A percentile compares a stretch with the other conserved stretches of the same genome.
phyloP scores from a whole-genome alignment of 2,888 invertebrate genomes.

The Lithodes maja region DNA sequence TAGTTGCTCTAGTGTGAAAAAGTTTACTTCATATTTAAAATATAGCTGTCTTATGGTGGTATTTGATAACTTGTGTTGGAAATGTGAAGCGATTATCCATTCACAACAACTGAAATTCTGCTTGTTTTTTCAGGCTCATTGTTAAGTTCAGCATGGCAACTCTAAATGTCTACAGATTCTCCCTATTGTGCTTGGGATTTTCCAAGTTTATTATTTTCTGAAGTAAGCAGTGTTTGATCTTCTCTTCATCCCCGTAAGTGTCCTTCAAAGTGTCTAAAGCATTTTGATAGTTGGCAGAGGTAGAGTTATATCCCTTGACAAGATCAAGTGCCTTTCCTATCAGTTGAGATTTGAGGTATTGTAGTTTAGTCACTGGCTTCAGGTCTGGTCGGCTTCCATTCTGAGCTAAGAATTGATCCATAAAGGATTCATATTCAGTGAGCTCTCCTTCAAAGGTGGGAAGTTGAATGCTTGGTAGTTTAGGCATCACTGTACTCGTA shows the following conservation, averaged over 20 bases:
- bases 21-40: neutral
- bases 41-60: neutral
- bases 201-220: neutral
- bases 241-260: constrained; percentile 1
- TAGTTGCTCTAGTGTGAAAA: neutral
- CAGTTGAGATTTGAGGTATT: neutral
- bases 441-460: neutral
- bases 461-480: neutral
- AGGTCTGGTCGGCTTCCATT: neutral
- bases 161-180: neutral
- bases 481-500: neutral
- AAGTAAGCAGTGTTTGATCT: neutral
- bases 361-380: constrained; percentile 10
- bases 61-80: constrained; percentile 4
- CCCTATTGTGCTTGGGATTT: neutral
- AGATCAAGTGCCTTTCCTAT: constrained; percentile 6
- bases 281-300: neutral
- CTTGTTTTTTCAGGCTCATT: neutral
- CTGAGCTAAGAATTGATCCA: neutral
- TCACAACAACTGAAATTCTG: neutral
- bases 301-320: constrained; percentile 14
- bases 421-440: neutral
- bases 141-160: neutral
- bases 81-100: neutral
- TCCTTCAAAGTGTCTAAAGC: constrained; percentile 1